phyloP scores from a whole-genome alignment of 2,888 invertebrate species.

The Uropetala carovei region DNA sequence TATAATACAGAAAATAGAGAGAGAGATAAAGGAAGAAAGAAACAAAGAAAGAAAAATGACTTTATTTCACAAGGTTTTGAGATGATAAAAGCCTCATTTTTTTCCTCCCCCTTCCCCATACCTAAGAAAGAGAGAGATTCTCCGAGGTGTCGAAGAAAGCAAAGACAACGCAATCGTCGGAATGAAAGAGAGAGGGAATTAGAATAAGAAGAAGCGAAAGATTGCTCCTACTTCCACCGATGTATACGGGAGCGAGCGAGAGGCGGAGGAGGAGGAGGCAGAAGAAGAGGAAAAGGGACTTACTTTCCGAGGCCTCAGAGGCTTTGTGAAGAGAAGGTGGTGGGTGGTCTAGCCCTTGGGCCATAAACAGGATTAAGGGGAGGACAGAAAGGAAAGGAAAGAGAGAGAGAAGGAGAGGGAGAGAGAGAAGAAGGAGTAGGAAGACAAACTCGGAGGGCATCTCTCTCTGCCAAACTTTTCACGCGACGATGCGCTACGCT shows the following conservation, averaged over 20 bases:
- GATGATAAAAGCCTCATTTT: background rate
- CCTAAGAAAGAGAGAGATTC: no score
- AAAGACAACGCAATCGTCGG: background rate
- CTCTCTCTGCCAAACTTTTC: conserved; percentile 63
- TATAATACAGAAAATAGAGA: background rate
- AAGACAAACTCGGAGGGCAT: conserved; percentile 61
- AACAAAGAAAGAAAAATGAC: background rate
- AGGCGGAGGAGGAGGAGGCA: background rate
- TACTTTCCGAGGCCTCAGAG: background rate
- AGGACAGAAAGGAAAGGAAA: background rate
- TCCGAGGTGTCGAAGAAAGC: background rate
- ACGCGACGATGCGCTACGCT: conserved; percentile 63
- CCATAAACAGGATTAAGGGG: conserved; percentile 55
- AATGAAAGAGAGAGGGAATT: background rate
- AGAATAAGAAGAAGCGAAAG: conserved; percentile 6
- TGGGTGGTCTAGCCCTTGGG: conserved; percentile 41
- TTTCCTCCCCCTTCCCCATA: no score
- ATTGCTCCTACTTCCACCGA: background rate
- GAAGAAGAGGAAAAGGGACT: background rate
- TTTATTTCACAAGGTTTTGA: background rate
- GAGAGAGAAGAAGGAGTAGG: background rate
- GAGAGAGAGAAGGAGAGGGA: background rate
- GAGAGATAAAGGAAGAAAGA: background rate
- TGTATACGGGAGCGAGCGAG: background rate
- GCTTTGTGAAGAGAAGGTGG: background rate